Evolutionary conservation across 2,113 vertebrate genomes (phyloP).

Genomic region (Neotoma lepida): DNA sequence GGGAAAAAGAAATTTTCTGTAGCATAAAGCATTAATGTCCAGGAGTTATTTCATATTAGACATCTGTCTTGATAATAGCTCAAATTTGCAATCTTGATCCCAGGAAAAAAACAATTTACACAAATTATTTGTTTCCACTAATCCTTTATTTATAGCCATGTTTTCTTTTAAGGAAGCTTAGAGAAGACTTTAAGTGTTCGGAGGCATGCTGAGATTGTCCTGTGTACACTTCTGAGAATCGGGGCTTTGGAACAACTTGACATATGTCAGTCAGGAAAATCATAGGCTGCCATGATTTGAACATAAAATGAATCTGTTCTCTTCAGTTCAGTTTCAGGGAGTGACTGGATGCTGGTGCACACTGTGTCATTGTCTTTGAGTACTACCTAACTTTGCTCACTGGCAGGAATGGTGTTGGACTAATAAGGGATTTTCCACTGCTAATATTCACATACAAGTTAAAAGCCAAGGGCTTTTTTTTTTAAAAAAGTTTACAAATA

Average conservation of each 20-base stretch:
- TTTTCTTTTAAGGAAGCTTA: not conserved
- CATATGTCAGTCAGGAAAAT: slow-evolving; percentile 1
- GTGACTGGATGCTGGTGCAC: not conserved
- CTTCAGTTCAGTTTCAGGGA: not conserved
- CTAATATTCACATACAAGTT: not conserved
- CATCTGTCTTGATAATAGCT: not conserved
- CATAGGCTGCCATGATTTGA: not conserved
- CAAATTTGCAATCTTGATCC: not conserved
- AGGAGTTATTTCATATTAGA: not conserved
- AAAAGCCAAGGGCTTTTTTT: not conserved
- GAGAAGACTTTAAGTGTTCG: not conserved
- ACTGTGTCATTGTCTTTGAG: not conserved
- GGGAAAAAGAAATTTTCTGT: not conserved
- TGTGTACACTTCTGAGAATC: not conserved
- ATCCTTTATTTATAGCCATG: not conserved
- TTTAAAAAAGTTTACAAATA: not conserved
- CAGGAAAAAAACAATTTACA: not conserved
- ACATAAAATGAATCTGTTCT: not conserved
- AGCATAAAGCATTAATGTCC: not conserved
- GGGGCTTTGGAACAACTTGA: not conserved
- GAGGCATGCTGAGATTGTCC: not conserved
- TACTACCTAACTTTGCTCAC: not conserved
- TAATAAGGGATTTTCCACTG: not conserved
- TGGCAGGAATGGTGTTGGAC: not conserved
- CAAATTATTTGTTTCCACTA: not conserved